Base-by-base conservation (phyloP, 2,113 vertebrate species). In the Gadus macrocephalus region DNA sequence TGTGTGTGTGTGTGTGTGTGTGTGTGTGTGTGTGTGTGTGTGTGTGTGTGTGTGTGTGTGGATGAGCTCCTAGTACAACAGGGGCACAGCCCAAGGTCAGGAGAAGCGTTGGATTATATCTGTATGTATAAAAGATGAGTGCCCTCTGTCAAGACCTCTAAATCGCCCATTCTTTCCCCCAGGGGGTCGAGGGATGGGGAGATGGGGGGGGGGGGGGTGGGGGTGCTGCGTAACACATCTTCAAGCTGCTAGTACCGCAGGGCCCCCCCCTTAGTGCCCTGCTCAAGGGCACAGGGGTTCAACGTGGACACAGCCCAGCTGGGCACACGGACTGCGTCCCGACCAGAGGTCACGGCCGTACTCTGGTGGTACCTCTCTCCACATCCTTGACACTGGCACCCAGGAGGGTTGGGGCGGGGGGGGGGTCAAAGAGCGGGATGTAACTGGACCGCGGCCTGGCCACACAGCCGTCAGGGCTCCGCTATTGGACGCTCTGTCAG, bases 311-410 rank as follows among this genome's bases (percentile, higher is more conserved):
- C 38, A 20, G 3, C 42, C 0, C 67, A 67, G 78, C 80, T 75
- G 68, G 62, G 66, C 66, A n/a, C 14, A 53, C 20, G 20, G 7
- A 62, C 65, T 17, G 31, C 31, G 7, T 4, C 67, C 73, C 61
- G 4, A 56, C 15, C 66, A 69, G 73, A 74, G 78, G 83, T 77
- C 76, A 63, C 0, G 19, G 72, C 66, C 70, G 71, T 59, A 53
- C 14, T 20, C 49, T 70, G 72, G 76, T 78, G 73, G 74, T 80
- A 81, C 77, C 68, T 80, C 72, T 71, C 59, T 49, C 42, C 42
- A 49, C 42, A 49, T 11, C 42, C 42, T 49, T 49, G 42, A 55
- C 35, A 69, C 31, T 58, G 69, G 83, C 74, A 77, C 81, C 78
- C 79, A 76, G 70, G 42, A 49, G 20, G 20, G 20, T 1, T 20